These are phyloP conservation scores for Drosophila colorata DNA, from an alignment of 2,888 invertebrate genomes.

Conservation along the genomic window DNA sequence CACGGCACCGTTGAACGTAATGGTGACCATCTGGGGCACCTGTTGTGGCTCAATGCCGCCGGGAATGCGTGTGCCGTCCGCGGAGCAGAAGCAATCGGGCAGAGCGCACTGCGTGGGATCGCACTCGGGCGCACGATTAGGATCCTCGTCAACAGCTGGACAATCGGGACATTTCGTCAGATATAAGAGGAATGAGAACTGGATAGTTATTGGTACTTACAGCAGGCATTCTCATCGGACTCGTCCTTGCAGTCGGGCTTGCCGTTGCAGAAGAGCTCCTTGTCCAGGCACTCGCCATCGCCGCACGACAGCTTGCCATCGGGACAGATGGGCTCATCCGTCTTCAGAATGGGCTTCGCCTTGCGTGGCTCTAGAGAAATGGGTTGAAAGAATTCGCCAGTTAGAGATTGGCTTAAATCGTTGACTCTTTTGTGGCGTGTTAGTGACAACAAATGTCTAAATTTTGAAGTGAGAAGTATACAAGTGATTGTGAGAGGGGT, in stretches of 20 bases:
- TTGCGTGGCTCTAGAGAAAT: slow-evolving; percentile 92
- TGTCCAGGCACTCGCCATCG: slow-evolving; percentile 96
- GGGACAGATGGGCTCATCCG: slow-evolving; percentile 96
- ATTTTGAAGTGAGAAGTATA: slow-evolving; percentile 73
- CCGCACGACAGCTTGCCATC: slow-evolving; percentile 96
- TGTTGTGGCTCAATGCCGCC: slow-evolving; percentile 93
- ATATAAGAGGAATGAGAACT: background rate
- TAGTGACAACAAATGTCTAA: slow-evolving; percentile 73
- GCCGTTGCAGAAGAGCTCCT: slow-evolving; percentile 96
- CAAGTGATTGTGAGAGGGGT: slow-evolving; percentile 38
- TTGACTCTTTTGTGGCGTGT: slow-evolving; percentile 26
- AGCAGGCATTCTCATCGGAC: slow-evolving; percentile 97
- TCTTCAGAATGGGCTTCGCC: slow-evolving; percentile 94
- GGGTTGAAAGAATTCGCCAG: background rate
- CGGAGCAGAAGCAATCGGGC: slow-evolving; percentile 97
- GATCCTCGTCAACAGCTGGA: slow-evolving; percentile 94
- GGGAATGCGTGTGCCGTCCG: slow-evolving; percentile 95
- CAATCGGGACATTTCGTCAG: background rate
- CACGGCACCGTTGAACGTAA: slow-evolving; percentile 96
- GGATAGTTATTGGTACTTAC: slow-evolving; percentile 88
- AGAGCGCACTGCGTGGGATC: slow-evolving; percentile 94
- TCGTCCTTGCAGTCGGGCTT: slow-evolving; percentile 97
- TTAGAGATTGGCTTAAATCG: slow-evolving; percentile 8
- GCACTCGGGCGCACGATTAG: slow-evolving; percentile 96
- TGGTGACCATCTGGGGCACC: slow-evolving; percentile 97